Base-by-base conservation (phyloP, 30 jellyfish, hydroid and myxozoan species). In the Aurelia coerulea region DNA sequence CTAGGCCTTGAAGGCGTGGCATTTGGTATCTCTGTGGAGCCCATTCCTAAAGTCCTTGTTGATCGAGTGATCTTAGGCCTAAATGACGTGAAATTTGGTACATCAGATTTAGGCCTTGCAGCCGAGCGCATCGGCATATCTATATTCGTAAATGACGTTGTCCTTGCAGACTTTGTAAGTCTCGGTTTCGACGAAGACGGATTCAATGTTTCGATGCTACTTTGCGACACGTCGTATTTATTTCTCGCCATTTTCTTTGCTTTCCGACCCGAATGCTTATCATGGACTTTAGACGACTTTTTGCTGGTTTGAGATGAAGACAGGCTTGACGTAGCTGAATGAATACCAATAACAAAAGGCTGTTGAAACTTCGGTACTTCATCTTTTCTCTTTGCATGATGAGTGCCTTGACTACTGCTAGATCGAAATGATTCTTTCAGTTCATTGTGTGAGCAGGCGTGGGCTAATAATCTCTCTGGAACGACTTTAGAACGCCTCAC, bases 361-460 rank as follows among this genome's bases (percentile, higher is more conserved):
- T 70, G 79, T 3, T 31, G 70, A 50, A 11, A 32, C 73, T 75
- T 42, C 23, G 81, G 14, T 50, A 50, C 80, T 5, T 83, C 76
- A 60, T 39, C 86, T 39, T 41, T 64, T 31, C 41, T 62, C 51
- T 72, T 78, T 7, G 78, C 41, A 2, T 71, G 65, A 11, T 10
- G 51, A 11, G 63, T 19, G 19, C 46, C 42, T 31, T 58, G 79
- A 19, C 59, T 32, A 7, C 50, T 31, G 4, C 85, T 15, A 15
- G 74, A 83, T 14, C 65, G 72, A 64, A 56, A 83, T 15, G 74
- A 19, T 23, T 83, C 92, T 41, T 83, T 83, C 74, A 71, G 37
- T 33, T 70, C 90, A 62, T 88, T 88, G 33, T 80, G 86, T 5
- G 96, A 89, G 51, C 96, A 78, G n/a, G 96, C 96, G 41, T 80